Conservation (phyloP, 2,888 invertebrate genomes). For the Drosophila basisetae region DNA sequence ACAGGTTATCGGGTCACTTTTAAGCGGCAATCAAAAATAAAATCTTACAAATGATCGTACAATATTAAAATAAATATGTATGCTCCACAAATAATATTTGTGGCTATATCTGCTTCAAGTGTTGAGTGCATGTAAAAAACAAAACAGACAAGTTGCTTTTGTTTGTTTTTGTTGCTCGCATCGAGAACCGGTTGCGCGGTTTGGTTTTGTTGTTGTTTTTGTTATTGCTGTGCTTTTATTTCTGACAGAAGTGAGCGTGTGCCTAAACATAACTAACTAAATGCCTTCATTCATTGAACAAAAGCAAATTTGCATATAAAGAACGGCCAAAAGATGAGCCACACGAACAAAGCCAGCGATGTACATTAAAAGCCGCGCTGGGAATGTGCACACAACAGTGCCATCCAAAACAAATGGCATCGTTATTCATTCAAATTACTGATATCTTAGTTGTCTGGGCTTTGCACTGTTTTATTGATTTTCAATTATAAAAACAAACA, state of each 20-base stretch:
- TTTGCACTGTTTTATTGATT: neutral
- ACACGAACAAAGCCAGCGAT: slow-evolving; percentile 22
- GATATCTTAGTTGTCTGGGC: neutral
- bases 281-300: slow-evolving; percentile 39
- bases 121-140: slow-evolving; percentile 1
- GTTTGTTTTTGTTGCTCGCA: slow-evolving; percentile 5
- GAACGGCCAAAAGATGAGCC: slow-evolving; percentile 36
- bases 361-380: neutral
- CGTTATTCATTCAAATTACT: neutral
- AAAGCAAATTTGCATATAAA: slow-evolving; percentile 50
- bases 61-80: slow-evolving; percentile 3
- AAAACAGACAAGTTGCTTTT: slow-evolving; percentile 9
- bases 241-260: slow-evolving; percentile 37
- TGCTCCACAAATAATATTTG: neutral
- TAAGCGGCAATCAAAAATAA: slow-evolving; percentile 10
- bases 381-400: neutral
- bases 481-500: neutral
- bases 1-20: slow-evolving; percentile 11
- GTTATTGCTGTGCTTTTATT: slow-evolving; percentile 18
- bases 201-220: slow-evolving; percentile 26
- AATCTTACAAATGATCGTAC: neutral
- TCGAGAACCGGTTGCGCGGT: slow-evolving; percentile 55
- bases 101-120: slow-evolving; percentile 6
- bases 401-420: neutral
- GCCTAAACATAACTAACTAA: slow-evolving; percentile 29